Evolutionary conservation across 2,113 vertebrate species (phyloP).

Genomic region (Sorex araneus): DNA sequence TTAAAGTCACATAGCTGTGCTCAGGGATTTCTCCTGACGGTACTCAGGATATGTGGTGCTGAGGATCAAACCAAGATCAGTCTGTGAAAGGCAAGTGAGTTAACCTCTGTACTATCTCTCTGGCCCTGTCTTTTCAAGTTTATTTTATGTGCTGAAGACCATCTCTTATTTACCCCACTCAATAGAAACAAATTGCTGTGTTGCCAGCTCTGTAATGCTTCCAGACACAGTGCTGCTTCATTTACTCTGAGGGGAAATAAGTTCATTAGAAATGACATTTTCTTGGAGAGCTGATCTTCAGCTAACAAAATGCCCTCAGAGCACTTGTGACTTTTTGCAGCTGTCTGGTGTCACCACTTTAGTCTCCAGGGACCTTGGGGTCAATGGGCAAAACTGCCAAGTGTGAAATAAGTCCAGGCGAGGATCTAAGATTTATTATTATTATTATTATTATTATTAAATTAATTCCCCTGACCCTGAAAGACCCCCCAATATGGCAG

Average conservation of each 20-base stretch:
- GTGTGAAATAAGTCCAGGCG: neutral
- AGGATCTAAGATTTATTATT: neutral
- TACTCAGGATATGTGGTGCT: neutral
- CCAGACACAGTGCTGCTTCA: neutral
- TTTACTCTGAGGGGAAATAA: conserved; percentile 51
- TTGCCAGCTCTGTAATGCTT: conserved; percentile 10
- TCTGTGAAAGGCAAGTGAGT: neutral
- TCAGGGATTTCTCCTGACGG: no score
- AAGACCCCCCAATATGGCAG: no score
- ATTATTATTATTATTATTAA: no score
- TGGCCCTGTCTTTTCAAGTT: neutral
- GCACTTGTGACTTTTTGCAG: neutral
- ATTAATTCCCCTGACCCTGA: no score
- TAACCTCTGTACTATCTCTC: neutral
- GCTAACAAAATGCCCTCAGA: neutral
- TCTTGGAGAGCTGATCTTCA: conserved; percentile 31
- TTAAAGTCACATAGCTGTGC: neutral
- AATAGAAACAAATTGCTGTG: neutral
- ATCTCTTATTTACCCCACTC: neutral
- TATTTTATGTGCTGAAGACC: neutral
- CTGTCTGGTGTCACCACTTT: neutral
- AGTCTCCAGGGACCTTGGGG: neutral
- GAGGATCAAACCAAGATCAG: neutral
- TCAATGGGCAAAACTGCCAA: neutral
- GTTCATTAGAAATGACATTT: conserved; percentile 63